These are phyloP conservation scores for Istiophorus platypterus DNA, from an alignment of 2,113 vertebrate genomes.

Conservation along the genomic window DNA sequence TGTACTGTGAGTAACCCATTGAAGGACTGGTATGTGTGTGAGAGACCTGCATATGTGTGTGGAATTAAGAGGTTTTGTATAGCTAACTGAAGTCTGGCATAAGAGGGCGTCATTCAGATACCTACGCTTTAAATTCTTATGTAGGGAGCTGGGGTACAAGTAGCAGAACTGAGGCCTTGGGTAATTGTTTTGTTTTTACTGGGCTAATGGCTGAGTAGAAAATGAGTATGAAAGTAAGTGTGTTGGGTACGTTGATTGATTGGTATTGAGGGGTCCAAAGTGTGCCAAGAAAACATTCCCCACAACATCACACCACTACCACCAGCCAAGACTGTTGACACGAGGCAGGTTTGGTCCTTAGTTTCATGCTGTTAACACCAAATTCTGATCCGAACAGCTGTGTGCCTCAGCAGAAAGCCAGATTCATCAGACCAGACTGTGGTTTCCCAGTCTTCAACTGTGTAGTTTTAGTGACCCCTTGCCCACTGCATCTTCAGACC, in stretches of 20 bases:
- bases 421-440: neutral
- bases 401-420: neutral
- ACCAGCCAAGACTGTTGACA: neutral
- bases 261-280: neutral
- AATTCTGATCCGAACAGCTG: neutral
- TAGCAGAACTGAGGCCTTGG: slow-evolving; percentile 6
- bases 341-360: neutral
- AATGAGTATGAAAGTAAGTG: slow-evolving; percentile 47
- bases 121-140: slow-evolving; percentile 1
- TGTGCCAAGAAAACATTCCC: no score
- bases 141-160: neutral
- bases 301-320: neutral
- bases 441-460: neutral
- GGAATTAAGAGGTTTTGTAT: slow-evolving; percentile 25
- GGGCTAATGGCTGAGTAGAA: slow-evolving; percentile 28
- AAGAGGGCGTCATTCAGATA: neutral
- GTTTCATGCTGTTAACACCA: neutral
- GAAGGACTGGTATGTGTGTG: neutral
- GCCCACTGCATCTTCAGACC: neutral
- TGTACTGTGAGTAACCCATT: neutral
- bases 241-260: neutral
- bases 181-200: slow-evolving; percentile 44
- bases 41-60: neutral
- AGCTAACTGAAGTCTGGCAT: slow-evolving; percentile 43
- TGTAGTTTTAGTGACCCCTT: neutral